A percentile compares a stretch with the other conserved stretches of the same genome.
Evolutionary conservation across 2,797 vertebrate genomes (phyloP).

Genomic region (Margarornis squamiger): DNA sequence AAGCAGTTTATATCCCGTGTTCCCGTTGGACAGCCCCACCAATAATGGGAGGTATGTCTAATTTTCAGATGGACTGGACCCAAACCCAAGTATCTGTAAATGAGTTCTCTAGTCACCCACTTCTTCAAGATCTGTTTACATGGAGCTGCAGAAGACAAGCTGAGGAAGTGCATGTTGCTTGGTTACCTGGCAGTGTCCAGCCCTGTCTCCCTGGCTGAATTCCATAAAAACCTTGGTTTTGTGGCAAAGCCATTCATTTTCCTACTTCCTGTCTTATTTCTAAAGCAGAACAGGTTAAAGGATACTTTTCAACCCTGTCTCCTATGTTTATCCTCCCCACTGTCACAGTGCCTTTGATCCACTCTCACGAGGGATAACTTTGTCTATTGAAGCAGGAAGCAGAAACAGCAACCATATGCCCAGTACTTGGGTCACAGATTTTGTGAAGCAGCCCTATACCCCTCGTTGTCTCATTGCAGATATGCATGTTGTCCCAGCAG

Average conservation of each 20-base stretch:
- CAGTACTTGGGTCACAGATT: not conserved
- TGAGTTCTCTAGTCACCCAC: not conserved
- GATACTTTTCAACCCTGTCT: not conserved
- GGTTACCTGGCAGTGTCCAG: not conserved
- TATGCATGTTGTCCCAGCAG: not conserved
- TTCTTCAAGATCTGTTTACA: not conserved
- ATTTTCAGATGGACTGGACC: not conserved
- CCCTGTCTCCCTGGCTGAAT: not conserved
- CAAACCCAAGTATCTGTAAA: not conserved
- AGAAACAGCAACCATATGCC: not conserved
- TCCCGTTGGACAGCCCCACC: not conserved
- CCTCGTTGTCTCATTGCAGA: not conserved
- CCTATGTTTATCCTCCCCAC: not conserved
- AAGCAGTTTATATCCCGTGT: not conserved
- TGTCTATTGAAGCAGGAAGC: not conserved
- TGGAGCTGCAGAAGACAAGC: not conserved
- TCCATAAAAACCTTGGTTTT: not conserved
- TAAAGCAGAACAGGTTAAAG: not conserved
- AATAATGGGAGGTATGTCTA: not conserved
- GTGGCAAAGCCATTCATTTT: not conserved
- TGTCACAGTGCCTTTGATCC: not conserved
- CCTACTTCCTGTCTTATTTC: not conserved
- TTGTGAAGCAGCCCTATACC: not conserved
- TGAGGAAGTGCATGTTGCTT: not conserved
- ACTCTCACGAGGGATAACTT: not conserved